Conservation (phyloP, 2,888 invertebrate genomes). For the Papilio protenor region DNA sequence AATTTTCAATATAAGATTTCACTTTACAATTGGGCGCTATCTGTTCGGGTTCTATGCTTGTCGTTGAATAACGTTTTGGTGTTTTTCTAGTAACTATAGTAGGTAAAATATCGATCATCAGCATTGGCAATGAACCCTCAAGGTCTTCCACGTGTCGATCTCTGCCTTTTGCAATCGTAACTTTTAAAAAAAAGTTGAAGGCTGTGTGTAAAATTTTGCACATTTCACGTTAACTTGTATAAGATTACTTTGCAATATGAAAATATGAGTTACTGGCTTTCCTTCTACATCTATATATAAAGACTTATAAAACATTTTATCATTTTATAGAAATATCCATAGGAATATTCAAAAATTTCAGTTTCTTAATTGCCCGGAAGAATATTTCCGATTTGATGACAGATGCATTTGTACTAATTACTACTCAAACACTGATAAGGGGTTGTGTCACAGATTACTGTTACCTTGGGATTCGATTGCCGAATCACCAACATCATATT, state of each 20-base stretch:
- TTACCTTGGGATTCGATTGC: neutral
- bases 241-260: neutral
- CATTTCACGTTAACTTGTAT: neutral
- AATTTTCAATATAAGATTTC: neutral
- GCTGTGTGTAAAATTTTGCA: neutral
- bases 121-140: slow-evolving; percentile 71
- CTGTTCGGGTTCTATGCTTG: slow-evolving; percentile 25
- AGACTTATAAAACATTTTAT: neutral
- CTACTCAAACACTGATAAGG: slow-evolving; percentile 6
- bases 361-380: neutral
- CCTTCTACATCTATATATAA: neutral
- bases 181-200: slow-evolving; percentile 1
- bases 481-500: neutral
- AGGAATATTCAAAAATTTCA: too few species aligned
- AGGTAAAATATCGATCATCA: slow-evolving; percentile 70
- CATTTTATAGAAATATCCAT: neutral
- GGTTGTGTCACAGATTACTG: slow-evolving; percentile 1
- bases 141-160: slow-evolving; percentile 53
- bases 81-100: slow-evolving; percentile 54
- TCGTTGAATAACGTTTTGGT: slow-evolving; percentile 27
- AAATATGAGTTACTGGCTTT: neutral
- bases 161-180: slow-evolving; percentile 33
- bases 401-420: slow-evolving; percentile 2
- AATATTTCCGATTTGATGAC: neutral
- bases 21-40: slow-evolving; percentile 20